Conservation (phyloP, 2,113 vertebrate genomes). For the Centropus unirufus region DNA sequence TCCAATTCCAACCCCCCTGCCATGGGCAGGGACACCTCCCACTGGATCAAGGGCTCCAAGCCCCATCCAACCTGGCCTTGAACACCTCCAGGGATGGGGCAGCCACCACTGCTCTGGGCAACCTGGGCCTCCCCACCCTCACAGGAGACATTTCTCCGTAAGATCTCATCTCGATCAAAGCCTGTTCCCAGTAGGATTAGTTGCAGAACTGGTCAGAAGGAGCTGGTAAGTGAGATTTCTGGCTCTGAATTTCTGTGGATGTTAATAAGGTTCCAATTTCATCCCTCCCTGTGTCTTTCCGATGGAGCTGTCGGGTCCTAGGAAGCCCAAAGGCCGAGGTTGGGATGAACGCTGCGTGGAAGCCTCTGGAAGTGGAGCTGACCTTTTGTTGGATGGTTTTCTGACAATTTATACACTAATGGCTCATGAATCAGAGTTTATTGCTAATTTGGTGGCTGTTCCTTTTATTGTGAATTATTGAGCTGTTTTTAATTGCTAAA, state of each 20-base stretch:
- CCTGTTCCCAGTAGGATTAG: too few species aligned
- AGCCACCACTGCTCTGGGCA: too few species aligned
- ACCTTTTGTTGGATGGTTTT: background rate
- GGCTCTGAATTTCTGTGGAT: background rate
- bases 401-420: background rate
- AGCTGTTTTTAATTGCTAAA: conserved; percentile 50
- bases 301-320: background rate
- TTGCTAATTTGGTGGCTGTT: background rate
- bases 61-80: too few species aligned
- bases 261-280: background rate
- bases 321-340: background rate
- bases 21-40: too few species aligned
- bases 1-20: too few species aligned
- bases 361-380: accelerated
- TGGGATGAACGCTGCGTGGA: background rate
- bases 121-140: too few species aligned
- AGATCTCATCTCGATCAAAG: too few species aligned
- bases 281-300: background rate
- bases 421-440: conserved; percentile 28
- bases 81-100: too few species aligned
- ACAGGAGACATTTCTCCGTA: too few species aligned
- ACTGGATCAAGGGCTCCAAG: too few species aligned
- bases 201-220: background rate
- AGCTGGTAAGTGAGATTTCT: background rate
- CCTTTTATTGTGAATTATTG: conserved; percentile 36